Evolutionary conservation across 1,140 invertebrate genomes (phyloP), one percentile per base, ranked within the genome.

Genomic region (Polyergus mexicanus): DNA sequence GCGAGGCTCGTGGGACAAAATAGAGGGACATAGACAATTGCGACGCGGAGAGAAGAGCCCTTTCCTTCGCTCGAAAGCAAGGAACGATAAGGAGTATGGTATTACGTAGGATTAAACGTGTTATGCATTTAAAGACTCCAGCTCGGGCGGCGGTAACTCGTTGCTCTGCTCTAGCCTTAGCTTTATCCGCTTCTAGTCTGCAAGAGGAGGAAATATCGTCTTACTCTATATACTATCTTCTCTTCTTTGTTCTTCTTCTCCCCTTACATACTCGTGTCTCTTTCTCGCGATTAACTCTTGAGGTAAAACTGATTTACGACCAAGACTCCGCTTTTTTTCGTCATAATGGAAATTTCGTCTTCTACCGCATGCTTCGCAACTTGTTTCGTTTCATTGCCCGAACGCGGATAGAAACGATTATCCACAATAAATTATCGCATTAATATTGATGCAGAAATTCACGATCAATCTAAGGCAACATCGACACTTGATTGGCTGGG

Each of bases 121-220:
- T 84, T 84, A 84, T 84, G 81, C 81, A 84, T 84, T 84, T 84
- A 84, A 84, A 84, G 72, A 83, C 22, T 28, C 41, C n/a, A 38
- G 44, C 44, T n/a, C 16, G 69, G 71, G n/a, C 60, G 60, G 32
- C 38, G 80, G 72, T 84, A 44, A 77, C 81, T 83, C 44, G 81
- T 22, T n/a, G n/a, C 35, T 56, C 25, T 76, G 19, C 38, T 65
- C 58, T 35, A 16, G 41, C 28, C 41, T 22, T 72, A 60, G 58
- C 44, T 51, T 84, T 77, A 84, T 84, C 81, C 72, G 81, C 32
- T 84, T 54, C 58, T 84, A 84, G 77, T 84, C 81, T 84, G 60
- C 32, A 84, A 41, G 44, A 66, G 38, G 22, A 65, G 32, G 65
- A 32, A 28, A 22, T 25, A 68, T 74, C 54, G 19, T 47, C 28